phyloP scores from a whole-genome alignment of 1,140 invertebrate species.

The Ridgeia piscesae region DNA sequence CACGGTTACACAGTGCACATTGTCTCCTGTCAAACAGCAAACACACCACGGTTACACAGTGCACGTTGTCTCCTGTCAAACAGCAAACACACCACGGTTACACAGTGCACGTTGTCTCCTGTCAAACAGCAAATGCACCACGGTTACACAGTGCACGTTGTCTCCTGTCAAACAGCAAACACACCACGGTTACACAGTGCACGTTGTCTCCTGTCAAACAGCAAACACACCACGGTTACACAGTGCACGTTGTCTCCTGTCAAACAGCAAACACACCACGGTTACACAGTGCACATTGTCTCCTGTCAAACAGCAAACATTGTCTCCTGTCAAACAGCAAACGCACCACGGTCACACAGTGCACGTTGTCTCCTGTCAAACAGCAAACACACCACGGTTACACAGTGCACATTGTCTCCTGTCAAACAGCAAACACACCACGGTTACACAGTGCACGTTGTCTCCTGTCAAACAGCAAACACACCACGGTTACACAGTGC shows the following conservation, averaged over 20 bases:
- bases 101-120: neutral
- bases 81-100: too few species aligned
- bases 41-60: neutral
- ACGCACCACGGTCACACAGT: too few species aligned
- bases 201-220: too few species aligned
- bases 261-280: too few species aligned
- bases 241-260: too few species aligned
- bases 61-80: too few species aligned
- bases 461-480: slow-evolving; percentile 65
- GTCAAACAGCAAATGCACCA: too few species aligned
- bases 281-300: slow-evolving; percentile 61
- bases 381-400: slow-evolving; percentile 29
- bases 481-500: too few species aligned
- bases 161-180: too few species aligned
- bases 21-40: too few species aligned
- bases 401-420: slow-evolving; percentile 89
- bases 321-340: slow-evolving; percentile 68
- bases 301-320: slow-evolving; percentile 72
- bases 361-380: slow-evolving; percentile 77
- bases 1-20: neutral
- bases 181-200: neutral
- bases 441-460: too few species aligned
- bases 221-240: neutral
- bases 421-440: slow-evolving; percentile 34
- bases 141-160: neutral